Base-by-base conservation (phyloP, 2,113 vertebrate species). In the Trochalopteron elliotii region DNA sequence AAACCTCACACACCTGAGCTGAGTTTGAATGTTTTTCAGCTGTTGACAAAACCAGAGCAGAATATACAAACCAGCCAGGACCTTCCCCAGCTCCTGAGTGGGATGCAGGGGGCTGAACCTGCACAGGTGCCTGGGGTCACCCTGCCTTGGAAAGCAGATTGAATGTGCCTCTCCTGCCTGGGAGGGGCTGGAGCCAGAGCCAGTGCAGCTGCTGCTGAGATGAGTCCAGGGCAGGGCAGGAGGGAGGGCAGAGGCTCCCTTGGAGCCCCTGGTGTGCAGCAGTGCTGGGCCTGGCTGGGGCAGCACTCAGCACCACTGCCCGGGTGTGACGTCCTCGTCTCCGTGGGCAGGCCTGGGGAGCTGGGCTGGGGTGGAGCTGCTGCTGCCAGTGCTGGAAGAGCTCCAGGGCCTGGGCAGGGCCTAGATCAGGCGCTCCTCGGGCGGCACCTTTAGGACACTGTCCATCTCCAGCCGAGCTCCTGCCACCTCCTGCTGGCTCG, bases 401-500 rank as follows among this genome's bases (percentile, higher is more conserved):
- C 33, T 13, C 80, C 64, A 57, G 89, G 63, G 59, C 57, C 74
- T 49, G 39, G 79, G n/a, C 8, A 24, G 64, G 20, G 74, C 83
- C 98, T 90, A 99, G 95, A 99, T 99, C 59, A 99, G 94, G 90
- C 99, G 98, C 98, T 99, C 99, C 61, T 99, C 99, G 0, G 99
- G 99, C 4, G 99, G 99, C 94, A 99, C 99, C 97, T 99, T 99
- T 63, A 99, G 98, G 39, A 99, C 99, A 45, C 98, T 99, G 98
- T 99, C 99, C 99, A 99, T 99, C 97, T 99, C 99, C 93, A 99
- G 80, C 61, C 99, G 98, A 33, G 99, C 99, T 47, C 99, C 99
- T 0, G 99, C 99, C 88, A 99, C 99, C 77, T 99, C 99, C 97
- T 99, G 99, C 75, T 98, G 98, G 96, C 99, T 99, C 12, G 99